These are phyloP conservation scores for Ligdia adustata DNA, from an alignment of 2,888 invertebrate genomes.

Conservation along the genomic window DNA sequence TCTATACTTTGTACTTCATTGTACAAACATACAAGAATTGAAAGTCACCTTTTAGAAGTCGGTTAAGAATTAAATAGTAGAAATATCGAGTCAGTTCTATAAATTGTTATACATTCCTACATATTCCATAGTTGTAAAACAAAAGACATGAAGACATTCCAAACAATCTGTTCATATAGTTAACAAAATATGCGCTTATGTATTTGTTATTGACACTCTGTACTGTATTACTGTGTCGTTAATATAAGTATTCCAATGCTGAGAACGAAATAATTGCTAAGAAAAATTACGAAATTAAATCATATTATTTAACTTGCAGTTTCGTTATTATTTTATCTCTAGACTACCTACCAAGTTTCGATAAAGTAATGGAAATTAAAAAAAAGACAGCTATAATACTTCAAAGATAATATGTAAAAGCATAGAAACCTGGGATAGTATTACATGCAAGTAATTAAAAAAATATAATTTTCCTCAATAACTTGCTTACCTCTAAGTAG, in stretches of 20 bases:
- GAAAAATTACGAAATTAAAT: conserved; percentile 83
- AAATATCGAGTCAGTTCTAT: too few relatives aligned
- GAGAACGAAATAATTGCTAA: conserved; percentile 83
- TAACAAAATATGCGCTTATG: conserved; percentile 75
- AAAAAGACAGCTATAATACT: too few relatives aligned
- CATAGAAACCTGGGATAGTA: too few relatives aligned
- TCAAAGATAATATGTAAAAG: too few relatives aligned
- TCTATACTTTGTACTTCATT: too few relatives aligned
- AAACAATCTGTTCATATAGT: conserved; percentile 58
- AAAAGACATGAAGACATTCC: conserved; percentile 72
- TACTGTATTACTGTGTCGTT: conserved; percentile 72
- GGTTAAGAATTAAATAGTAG: too few relatives aligned
- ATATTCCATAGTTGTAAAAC: conserved; percentile 48
- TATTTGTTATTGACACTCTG: conserved; percentile 69
- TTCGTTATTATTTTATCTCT: conserved; percentile 40
- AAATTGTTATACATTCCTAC: conserved; percentile 61
- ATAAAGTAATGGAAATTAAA: too few relatives aligned
- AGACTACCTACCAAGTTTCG: not conserved
- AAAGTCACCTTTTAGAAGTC: too few relatives aligned
- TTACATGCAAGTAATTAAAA: too few relatives aligned
- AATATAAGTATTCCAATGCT: conserved; percentile 79
- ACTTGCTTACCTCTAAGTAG: too few relatives aligned
- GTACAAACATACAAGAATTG: too few relatives aligned
- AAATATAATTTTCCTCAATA: not conserved
- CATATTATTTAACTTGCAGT: conserved; percentile 82